These are phyloP conservation scores for Frankliniella intonsa DNA, from an alignment of 2,888 invertebrate species.

Conservation along the genomic window DNA sequence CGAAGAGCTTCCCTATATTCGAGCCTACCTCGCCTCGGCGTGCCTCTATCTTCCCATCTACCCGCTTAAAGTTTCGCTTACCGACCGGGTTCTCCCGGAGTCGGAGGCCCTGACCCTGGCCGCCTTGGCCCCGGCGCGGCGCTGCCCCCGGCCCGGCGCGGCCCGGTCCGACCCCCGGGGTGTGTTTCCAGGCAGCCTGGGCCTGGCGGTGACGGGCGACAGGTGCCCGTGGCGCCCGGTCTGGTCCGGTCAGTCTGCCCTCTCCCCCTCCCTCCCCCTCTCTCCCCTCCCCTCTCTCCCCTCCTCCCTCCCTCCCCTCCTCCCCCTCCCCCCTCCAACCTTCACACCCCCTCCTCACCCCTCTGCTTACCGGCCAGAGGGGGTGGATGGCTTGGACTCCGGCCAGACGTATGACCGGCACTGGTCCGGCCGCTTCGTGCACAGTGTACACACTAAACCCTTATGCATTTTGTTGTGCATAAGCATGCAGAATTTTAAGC, in stretches of 20 bases:
- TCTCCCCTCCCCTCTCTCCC: too few relatives aligned
- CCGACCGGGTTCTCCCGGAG: too few relatives aligned
- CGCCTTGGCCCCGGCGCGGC: not conserved
- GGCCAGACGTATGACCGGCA: not conserved
- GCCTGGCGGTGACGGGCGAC: slow-evolving; percentile 15
- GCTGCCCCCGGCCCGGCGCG: not conserved
- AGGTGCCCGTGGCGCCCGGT: not conserved
- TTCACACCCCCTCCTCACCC: not conserved
- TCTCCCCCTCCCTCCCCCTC: not conserved
- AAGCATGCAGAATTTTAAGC: too few relatives aligned
- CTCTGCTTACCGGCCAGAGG: not conserved
- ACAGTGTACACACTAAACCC: too few relatives aligned
- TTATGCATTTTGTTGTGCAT: too few relatives aligned
- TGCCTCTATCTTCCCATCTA: too few relatives aligned
- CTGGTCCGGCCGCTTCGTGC: too few relatives aligned
- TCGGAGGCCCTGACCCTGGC: too few relatives aligned
- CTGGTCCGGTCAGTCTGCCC: not conserved
- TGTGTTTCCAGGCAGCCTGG: not conserved
- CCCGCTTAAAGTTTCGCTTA: too few relatives aligned
- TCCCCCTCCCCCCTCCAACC: not conserved
- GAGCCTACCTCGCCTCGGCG: too few relatives aligned
- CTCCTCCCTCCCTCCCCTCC: too few relatives aligned
- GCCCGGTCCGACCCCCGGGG: not conserved
- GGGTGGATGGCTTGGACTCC: not conserved
- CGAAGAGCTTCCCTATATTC: too few relatives aligned